These are phyloP conservation scores for Caenorhabditis sinica DNA, from an alignment of 2,888 invertebrate species.

Conservation along the genomic window DNA sequence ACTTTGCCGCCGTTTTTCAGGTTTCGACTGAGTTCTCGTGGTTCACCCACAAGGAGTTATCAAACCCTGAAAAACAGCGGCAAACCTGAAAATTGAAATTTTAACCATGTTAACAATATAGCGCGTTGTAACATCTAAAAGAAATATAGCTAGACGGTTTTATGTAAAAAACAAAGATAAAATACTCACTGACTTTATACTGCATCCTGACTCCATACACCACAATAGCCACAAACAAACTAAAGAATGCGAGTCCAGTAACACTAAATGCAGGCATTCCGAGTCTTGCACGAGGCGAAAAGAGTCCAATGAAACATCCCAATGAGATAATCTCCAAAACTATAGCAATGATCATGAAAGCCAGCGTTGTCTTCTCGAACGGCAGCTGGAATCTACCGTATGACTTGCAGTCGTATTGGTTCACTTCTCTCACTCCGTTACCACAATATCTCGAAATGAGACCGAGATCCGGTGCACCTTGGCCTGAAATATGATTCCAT, in stretches of 20 bases:
- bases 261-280: constrained; percentile 62
- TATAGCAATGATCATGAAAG: constrained; percentile 73
- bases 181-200: constrained; percentile 64
- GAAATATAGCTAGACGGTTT: neutral
- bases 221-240: constrained; percentile 69
- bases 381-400: constrained; percentile 70
- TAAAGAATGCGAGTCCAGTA: constrained; percentile 64
- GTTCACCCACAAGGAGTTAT: too few relatives aligned
- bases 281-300: constrained; percentile 59
- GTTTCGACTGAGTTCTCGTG: too few relatives aligned
- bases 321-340: constrained; percentile 65
- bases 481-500: constrained; percentile 57
- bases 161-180: neutral
- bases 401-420: constrained; percentile 71
- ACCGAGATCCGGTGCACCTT: constrained; percentile 75
- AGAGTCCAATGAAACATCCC: constrained; percentile 62
- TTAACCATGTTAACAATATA: too few relatives aligned
- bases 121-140: too few relatives aligned
- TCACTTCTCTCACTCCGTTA: constrained; percentile 64
- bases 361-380: constrained; percentile 73
- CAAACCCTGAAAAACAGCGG: too few relatives aligned
- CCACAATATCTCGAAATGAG: constrained; percentile 77
- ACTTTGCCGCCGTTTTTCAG: too few relatives aligned
- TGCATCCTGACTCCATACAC: constrained; percentile 72
- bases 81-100: too few relatives aligned